Base-by-base conservation (phyloP, 2,113 vertebrate species). In the Amphiprion percula region DNA sequence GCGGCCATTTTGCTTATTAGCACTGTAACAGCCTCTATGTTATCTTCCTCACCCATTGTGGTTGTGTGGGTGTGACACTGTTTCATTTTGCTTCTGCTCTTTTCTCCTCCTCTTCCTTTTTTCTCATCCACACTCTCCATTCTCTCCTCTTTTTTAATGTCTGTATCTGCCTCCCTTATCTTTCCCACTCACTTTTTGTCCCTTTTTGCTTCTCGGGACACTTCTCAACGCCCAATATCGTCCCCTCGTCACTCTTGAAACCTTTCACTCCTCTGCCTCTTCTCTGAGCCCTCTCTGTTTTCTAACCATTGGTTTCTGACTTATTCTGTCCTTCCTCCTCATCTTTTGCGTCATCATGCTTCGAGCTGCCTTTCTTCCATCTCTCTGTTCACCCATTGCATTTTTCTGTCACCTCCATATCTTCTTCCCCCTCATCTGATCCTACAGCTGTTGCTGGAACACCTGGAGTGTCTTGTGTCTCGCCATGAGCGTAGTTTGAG, bases 391-490 rank as follows among this genome's bases (percentile, higher is more conserved):
- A 10, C 53, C 50, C 15, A 24, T 21, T 65, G 6, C 39, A 10
- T 54, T 52, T 47, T 47, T 55, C 23, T 14, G 7, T 50, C 54
- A 37, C 28, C 17, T 67, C 33, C 7, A 10, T 7, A 23, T 47
- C 71, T 26, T 41, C 8, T 14, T 17, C 23, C 17, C 11, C 6
- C 16, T 39, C 47, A 24, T 24, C 68, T 24, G 1, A 68, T 54
- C 23, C 49, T 50, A 16, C 30, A 98, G 97, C 88, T 98, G 86
- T 89, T 98, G 76, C 89, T 98, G 80, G 97, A 98, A 87, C 97
- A 98, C 80, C 94, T 97, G 87, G 97, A 98, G 92, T 98, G 97
- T 89, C 90, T 98, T 81, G 97, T 98, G 80, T 98, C 97, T 28
- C 96, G 97, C 62, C 97, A 98, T 1, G 97, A 98, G 90, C 94